Evolutionary conservation across 2,797 vertebrate genomes (phyloP).

Genomic region (Pelodytes ibericus): DNA sequence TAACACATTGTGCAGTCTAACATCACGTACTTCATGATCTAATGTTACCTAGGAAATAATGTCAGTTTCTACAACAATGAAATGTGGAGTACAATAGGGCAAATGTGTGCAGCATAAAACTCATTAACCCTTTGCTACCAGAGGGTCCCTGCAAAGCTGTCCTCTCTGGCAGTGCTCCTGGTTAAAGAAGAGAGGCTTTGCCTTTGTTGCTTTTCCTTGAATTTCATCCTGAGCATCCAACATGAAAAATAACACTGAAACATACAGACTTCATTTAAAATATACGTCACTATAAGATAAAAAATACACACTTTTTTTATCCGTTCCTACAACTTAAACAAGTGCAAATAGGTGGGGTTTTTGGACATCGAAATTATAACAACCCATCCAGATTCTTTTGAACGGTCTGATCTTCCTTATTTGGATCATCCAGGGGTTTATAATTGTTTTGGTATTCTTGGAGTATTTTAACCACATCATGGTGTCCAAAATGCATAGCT

Average conservation of each 20-base stretch:
- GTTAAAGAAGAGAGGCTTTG: conserved; percentile 69
- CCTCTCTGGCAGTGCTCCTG: not conserved
- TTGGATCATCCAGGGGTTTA: conserved; percentile 78
- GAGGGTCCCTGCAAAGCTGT: not conserved
- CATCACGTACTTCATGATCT: not conserved
- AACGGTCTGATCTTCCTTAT: conserved; percentile 80
- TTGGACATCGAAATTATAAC: conserved; percentile 71
- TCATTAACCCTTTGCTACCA: conserved; percentile 9
- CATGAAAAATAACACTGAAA: conserved; percentile 74
- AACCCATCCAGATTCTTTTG: conserved; percentile 95
- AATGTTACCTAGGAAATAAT: not conserved
- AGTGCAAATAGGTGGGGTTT: conserved; percentile 59
- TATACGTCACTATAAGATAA: conserved; percentile 74
- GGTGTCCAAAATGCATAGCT: conserved; percentile 96
- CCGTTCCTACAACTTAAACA: conserved; percentile 70
- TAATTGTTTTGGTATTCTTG: conserved; percentile 91
- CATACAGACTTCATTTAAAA: conserved; percentile 68
- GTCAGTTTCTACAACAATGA: conserved; percentile 5
- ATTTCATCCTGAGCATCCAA: conserved; percentile 72
- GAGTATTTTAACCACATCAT: conserved; percentile 94
- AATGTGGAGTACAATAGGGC: not conserved
- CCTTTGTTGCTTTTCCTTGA: conserved; percentile 62
- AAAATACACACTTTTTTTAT: conserved; percentile 73
- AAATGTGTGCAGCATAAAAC: conserved; percentile 29
- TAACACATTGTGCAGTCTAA: not conserved